Percentiles rank a stretch among this genome's conserved stretches.
Evolutionary conservation across 2,888 invertebrate species (phyloP).

Genomic region (Scaptomyza reducta): DNA sequence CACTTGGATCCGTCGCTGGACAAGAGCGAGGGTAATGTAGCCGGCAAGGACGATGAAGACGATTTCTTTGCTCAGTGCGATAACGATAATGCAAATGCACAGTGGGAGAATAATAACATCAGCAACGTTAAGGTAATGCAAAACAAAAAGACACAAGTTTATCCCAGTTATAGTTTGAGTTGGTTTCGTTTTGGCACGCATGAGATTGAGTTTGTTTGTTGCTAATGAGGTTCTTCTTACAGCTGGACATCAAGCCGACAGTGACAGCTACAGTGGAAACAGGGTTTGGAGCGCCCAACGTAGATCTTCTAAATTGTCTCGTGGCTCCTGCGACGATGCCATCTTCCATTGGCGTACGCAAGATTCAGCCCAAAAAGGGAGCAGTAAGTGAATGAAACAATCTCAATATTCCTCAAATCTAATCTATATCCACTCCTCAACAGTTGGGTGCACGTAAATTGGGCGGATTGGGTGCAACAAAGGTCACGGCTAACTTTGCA

Average conservation of each 20-base stretch:
- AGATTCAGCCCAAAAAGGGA: slow-evolving; percentile 88
- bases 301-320: slow-evolving; percentile 82
- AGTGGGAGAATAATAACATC: slow-evolving; percentile 84
- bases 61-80: slow-evolving; percentile 95
- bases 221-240: slow-evolving; percentile 14
- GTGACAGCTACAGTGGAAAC: slow-evolving; percentile 35
- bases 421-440: not conserved
- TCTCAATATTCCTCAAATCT: not conserved
- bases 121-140: slow-evolving; percentile 85
- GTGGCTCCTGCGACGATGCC: slow-evolving; percentile 85
- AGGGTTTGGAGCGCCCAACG: slow-evolving; percentile 72
- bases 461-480: slow-evolving; percentile 95
- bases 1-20: slow-evolving; percentile 89
- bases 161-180: slow-evolving; percentile 33
- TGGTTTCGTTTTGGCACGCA: slow-evolving; percentile 6
- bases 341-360: slow-evolving; percentile 89
- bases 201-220: too few species aligned
- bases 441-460: slow-evolving; percentile 93
- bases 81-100: slow-evolving; percentile 84
- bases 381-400: slow-evolving; percentile 85
- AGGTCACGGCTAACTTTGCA: slow-evolving; percentile 96
- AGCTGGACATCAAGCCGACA: slow-evolving; percentile 70
- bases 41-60: slow-evolving; percentile 85
- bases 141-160: slow-evolving; percentile 25
- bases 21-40: slow-evolving; percentile 86